Percentiles rank a stretch among this genome's conserved stretches.
Conservation (phyloP, 2,113 vertebrate species). For the Potamarius usumacintae region DNA sequence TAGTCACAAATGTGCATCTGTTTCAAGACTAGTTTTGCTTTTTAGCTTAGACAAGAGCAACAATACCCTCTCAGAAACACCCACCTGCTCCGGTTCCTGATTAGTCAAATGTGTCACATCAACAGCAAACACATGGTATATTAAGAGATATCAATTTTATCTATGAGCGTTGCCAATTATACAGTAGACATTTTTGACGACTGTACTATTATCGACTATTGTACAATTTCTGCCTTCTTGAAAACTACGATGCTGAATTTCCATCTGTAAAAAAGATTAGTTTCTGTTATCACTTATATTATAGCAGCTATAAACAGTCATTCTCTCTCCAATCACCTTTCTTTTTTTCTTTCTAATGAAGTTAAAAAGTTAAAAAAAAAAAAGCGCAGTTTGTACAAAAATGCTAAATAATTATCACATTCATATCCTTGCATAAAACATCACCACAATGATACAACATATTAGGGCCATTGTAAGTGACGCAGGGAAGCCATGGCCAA, state of each 20-base stretch:
- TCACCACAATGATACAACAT: no score
- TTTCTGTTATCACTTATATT: no score
- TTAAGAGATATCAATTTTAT: background rate
- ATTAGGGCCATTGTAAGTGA: no score
- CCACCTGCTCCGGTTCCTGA: constrained; percentile 51
- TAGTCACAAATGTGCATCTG: background rate
- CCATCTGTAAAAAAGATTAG: no score
- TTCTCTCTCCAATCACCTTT: background rate
- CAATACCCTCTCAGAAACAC: constrained; percentile 46
- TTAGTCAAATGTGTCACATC: constrained; percentile 33
- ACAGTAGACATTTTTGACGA: no score
- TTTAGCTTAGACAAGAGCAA: constrained; percentile 34
- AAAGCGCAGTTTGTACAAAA: no score
- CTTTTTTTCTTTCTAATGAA: background rate
- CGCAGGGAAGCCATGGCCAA: no score
- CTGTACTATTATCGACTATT: background rate
- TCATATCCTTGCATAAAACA: no score
- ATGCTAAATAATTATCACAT: no score
- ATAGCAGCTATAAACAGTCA: no score
- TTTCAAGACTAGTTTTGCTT: background rate
- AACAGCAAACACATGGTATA: constrained; percentile 34
- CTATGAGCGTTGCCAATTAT: background rate
- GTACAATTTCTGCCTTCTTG: background rate
- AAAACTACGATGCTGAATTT: background rate
- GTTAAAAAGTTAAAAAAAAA: no score